A percentile compares a stretch with the other conserved stretches of the same genome.
Conservation (phyloP, 1,140 invertebrate species). For the Mactra quadrangularis region DNA sequence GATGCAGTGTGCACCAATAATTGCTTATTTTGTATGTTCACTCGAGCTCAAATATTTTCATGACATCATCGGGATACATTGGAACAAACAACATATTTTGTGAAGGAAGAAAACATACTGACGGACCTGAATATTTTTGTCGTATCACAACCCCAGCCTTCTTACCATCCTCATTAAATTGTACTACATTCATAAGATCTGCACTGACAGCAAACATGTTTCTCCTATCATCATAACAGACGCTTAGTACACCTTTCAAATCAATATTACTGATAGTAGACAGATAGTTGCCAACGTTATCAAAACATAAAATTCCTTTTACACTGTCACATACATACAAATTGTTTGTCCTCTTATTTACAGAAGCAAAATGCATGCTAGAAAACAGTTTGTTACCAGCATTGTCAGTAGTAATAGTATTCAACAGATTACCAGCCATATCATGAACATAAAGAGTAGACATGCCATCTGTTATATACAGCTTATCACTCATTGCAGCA, state of each 20-base stretch:
- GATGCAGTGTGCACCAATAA: too few relatives aligned
- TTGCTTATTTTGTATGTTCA: too few relatives aligned
- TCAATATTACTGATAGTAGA: background rate
- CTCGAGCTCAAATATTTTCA: slow-evolving; percentile 20
- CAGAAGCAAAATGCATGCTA: background rate
- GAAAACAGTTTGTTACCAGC: slow-evolving; percentile 8
- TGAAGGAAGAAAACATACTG: background rate
- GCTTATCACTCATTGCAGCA: slow-evolving; percentile 1
- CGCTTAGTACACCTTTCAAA: background rate
- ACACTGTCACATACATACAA: background rate
- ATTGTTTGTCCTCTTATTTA: background rate
- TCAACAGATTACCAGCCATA: slow-evolving; percentile 5
- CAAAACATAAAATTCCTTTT: slow-evolving; percentile 8
- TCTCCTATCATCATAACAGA: slow-evolving; percentile 7
- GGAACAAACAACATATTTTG: background rate
- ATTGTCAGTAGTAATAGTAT: background rate
- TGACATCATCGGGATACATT: background rate
- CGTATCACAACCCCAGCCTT: background rate
- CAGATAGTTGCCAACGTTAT: too few relatives aligned
- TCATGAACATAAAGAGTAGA: slow-evolving; percentile 11
- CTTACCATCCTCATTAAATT: slow-evolving; percentile 16
- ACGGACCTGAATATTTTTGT: background rate
- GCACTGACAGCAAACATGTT: slow-evolving; percentile 8
- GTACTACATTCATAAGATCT: slow-evolving; percentile 5
- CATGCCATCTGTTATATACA: slow-evolving; percentile 1